Evolutionary conservation across 2,797 vertebrate genomes (phyloP).

Genomic region (Chiroxiphia lanceolata): DNA sequence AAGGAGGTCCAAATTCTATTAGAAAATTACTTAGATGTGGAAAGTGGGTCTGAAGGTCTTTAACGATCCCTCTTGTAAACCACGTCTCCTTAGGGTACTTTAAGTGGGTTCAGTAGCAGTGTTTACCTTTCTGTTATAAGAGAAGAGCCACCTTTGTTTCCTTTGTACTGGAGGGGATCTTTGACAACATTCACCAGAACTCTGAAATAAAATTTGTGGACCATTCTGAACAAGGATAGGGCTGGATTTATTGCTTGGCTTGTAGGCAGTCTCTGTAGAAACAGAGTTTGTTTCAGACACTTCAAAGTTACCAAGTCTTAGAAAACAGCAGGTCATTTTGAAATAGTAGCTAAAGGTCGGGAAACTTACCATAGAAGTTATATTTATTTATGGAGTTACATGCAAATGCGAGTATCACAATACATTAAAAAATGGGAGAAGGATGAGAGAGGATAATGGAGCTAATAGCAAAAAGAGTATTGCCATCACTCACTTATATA

Average conservation of each 20-base stretch:
- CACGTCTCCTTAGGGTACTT: background rate
- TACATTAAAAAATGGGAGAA: background rate
- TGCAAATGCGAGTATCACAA: background rate
- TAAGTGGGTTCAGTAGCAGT: background rate
- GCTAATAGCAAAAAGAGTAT: background rate
- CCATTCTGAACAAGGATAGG: background rate
- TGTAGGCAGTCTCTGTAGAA: background rate
- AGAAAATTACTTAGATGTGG: background rate
- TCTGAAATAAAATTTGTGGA: background rate
- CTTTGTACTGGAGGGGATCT: background rate
- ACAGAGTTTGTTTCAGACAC: background rate
- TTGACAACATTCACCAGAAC: background rate
- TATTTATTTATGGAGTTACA: slow-evolving; percentile 5
- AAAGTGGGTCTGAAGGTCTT: background rate
- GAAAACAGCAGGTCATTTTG: background rate
- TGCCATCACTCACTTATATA: background rate
- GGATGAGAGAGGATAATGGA: background rate
- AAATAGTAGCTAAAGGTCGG: background rate
- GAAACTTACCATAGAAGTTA: background rate
- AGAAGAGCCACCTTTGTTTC: background rate
- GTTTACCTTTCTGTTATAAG: background rate
- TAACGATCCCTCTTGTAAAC: background rate
- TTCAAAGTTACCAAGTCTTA: background rate
- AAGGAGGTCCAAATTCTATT: background rate
- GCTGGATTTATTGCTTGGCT: background rate